A percentile compares a stretch with the other conserved stretches of the same genome.
Conservation (phyloP, 2,888 invertebrate species). For the Cataglyphis rosenhaueri region DNA sequence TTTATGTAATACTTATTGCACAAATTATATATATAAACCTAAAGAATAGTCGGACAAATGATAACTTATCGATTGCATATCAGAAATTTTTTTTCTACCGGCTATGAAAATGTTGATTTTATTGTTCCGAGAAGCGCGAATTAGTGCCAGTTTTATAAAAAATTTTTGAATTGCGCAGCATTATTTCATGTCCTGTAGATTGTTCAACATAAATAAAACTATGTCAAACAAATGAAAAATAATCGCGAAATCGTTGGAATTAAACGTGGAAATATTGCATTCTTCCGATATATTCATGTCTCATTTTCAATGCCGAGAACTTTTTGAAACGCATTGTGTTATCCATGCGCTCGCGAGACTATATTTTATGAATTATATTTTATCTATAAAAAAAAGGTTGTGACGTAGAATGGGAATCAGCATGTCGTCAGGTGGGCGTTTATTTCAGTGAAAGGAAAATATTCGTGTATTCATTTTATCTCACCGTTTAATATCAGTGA, state of each 20-base stretch:
- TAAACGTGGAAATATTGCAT: slow-evolving; percentile 10
- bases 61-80: neutral
- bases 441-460: neutral
- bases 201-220: neutral
- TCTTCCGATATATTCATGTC: slow-evolving; percentile 16
- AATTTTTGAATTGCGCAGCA: neutral
- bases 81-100: neutral
- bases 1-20: neutral
- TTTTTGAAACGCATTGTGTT: neutral
- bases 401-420: slow-evolving; percentile 15
- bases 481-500: slow-evolving; percentile 8
- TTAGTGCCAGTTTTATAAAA: neutral
- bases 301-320: neutral
- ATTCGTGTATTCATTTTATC: neutral
- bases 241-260: neutral
- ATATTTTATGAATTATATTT: slow-evolving; percentile 6
- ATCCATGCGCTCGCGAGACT: neutral
- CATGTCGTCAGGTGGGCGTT: neutral
- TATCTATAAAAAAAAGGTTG: neutral
- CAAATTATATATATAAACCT: neutral
- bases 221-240: neutral
- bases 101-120: neutral
- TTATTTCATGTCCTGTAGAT: neutral
- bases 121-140: neutral
- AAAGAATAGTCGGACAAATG: neutral